These are phyloP conservation scores for Eristalis pertinax DNA, from an alignment of 2,888 invertebrate genomes.

Conservation along the genomic window DNA sequence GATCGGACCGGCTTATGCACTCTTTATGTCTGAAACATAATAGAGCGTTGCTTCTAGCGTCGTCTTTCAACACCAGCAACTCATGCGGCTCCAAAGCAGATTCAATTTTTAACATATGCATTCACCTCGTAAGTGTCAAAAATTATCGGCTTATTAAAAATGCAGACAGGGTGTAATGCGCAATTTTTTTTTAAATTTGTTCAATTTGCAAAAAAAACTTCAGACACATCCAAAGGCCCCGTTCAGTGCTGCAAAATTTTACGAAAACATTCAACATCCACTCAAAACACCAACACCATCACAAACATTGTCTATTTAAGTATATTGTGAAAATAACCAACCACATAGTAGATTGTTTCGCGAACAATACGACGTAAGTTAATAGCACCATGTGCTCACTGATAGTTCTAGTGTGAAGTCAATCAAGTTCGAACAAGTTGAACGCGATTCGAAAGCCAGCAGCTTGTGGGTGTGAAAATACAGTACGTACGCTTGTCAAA, in stretches of 20 bases:
- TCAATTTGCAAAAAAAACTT: not conserved
- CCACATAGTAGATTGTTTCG: not conserved
- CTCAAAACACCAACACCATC: not conserved
- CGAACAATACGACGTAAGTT: constrained; percentile 1
- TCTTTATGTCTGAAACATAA: too few relatives aligned
- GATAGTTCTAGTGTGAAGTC: not conserved
- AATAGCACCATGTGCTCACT: not conserved
- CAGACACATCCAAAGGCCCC: not conserved
- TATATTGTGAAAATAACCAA: not conserved
- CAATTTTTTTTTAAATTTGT: too few relatives aligned
- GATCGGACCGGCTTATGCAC: too few relatives aligned
- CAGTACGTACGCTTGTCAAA: not conserved
- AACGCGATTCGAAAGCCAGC: not conserved
- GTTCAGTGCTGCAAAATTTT: not conserved
- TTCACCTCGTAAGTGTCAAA: too few relatives aligned
- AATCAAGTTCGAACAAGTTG: not conserved
- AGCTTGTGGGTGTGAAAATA: not conserved
- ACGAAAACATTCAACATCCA: not conserved
- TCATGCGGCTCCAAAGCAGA: too few relatives aligned
- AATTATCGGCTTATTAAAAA: too few relatives aligned
- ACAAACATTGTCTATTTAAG: not conserved
- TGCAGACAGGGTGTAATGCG: too few relatives aligned
- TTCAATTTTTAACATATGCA: too few relatives aligned
- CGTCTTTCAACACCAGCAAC: too few relatives aligned
- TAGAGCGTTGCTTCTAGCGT: too few relatives aligned